Evolutionary conservation across 2,888 invertebrate genomes (phyloP), one percentile per base, ranked within the genome.

Genomic region (Camptogramma bilineatum): DNA sequence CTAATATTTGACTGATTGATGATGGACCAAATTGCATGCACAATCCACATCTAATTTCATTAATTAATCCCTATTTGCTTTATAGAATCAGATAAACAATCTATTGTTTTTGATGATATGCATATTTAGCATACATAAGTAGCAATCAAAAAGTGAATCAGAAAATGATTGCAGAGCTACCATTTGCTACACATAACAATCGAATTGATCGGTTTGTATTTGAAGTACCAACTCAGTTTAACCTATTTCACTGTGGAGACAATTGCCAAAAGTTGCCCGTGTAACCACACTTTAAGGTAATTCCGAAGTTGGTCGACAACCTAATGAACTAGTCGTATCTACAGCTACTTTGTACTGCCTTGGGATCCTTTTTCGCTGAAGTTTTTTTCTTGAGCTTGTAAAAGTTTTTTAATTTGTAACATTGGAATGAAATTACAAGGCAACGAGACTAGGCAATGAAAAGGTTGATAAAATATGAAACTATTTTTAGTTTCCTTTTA

Each of bases 231-330:
- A 28, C 28, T 28, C 7, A 4, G 4, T 28, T 28, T 28, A 8
- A 3, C 4, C 7, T 5, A 4, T 28, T 28, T 8, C 4, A 28
- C 28, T 28, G 0, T 17, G 17, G 17, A 16, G 17, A 44, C 44
- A 44, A 13, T 44, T 44, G 44, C 44, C 17, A 1, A 44, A 44
- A 48, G 19, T 48, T 48, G 48, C 48, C 48, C 13, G 48, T 21
- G n/a, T 21, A 21, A 19, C 19, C 10, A 3, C 48, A n/a, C 48
- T 48, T 74, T 73, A 78, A 84, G 82, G 78, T 81, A 80, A 84
- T 84, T 81, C 81, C 74, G 77, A 81, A 85, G 76, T 86, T 84
- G 71, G 71, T 69, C 71, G 75, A 77, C 80, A 78, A 80, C 46
- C 82, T 79, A 84, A 81, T 66, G 83, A 84, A 85, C 81, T 18